Percentiles rank a stretch among this genome's conserved stretches.
phyloP scores from a whole-genome alignment of 2,113 vertebrate species.

The Sula dactylatra region DNA sequence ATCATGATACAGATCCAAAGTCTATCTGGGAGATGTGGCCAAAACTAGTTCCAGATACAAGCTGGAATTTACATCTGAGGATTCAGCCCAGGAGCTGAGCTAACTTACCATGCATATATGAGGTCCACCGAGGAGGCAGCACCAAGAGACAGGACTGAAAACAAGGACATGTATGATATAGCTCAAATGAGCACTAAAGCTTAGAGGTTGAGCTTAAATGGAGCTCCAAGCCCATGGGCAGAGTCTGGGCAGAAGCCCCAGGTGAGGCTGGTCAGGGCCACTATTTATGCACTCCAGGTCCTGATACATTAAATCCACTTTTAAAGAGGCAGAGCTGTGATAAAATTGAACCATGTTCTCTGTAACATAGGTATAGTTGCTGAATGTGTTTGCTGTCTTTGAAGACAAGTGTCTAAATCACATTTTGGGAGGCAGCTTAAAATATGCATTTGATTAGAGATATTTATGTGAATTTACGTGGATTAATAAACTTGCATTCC shows the following conservation, averaged over 20 bases:
- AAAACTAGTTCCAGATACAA: background rate
- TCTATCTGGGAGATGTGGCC: background rate
- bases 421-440: background rate
- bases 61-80: background rate
- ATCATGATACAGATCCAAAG: background rate
- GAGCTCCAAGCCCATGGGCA: background rate
- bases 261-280: too few relatives aligned
- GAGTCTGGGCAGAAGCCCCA: background rate
- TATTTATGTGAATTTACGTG: constrained; percentile 1
- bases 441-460: background rate
- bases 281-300: background rate
- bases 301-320: background rate
- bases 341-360: background rate
- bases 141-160: background rate
- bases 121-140: background rate
- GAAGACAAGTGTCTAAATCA: background rate
- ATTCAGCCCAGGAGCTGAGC: background rate
- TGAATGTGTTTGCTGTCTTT: background rate
- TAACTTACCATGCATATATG: fast-evolving
- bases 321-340: background rate
- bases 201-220: fast-evolving
- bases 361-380: background rate
- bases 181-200: background rate
- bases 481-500: constrained; percentile 48
- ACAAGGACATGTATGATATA: too few relatives aligned